Evolutionary conservation across 2,888 invertebrate species (phyloP).

Genomic region (Drepanosiphum platanoidis): DNA sequence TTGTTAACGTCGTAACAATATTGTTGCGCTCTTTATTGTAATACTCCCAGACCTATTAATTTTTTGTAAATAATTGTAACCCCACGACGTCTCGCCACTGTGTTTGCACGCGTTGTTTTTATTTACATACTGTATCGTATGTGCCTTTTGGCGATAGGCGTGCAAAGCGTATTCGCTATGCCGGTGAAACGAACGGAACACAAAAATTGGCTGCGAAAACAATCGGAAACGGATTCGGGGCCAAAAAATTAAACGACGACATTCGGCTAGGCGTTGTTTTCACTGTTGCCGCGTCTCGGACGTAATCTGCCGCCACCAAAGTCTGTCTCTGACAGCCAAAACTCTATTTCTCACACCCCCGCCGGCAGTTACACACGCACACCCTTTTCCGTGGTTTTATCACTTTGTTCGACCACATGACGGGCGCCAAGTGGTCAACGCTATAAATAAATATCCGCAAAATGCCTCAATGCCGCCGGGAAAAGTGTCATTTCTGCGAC

Average conservation of each 20-base stretch:
- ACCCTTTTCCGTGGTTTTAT: conserved; percentile 14
- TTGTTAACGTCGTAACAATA: no score
- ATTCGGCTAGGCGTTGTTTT: conserved; percentile 20
- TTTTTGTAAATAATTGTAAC: no score
- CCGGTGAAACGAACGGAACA: not conserved
- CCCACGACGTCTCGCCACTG: no score
- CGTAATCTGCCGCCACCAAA: not conserved
- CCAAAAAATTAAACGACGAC: conserved; percentile 23
- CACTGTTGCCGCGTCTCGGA: not conserved
- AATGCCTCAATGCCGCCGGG: not conserved
- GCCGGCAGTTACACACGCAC: not conserved
- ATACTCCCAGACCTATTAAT: no score
- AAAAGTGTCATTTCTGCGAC: not conserved
- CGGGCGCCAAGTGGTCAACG: conserved; percentile 14
- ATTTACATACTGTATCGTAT: not conserved
- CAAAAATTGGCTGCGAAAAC: conserved; percentile 15
- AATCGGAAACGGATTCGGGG: conserved; percentile 27
- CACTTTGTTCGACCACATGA: not conserved
- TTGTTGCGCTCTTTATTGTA: no score
- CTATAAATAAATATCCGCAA: not conserved
- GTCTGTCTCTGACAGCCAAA: not conserved
- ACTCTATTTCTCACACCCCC: conserved; percentile 12
- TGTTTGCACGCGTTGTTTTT: no score
- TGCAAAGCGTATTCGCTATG: not conserved
- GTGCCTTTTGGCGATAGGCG: not conserved